Conservation (phyloP, 1,140 invertebrate species). For the Mercenaria mercenaria region DNA sequence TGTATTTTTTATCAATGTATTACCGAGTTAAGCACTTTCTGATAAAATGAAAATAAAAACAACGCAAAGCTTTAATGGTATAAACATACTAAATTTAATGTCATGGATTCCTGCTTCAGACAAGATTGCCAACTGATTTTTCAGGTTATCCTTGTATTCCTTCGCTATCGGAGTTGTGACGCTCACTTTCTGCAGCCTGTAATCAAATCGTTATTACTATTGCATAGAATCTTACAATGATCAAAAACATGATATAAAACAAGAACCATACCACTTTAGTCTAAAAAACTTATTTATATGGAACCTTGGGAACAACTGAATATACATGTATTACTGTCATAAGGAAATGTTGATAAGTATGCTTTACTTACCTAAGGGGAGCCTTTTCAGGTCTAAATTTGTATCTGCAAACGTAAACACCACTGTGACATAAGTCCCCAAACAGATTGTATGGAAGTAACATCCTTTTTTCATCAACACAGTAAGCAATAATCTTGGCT, state of each 20-base stretch:
- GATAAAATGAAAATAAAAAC: too few relatives aligned
- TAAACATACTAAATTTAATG: constrained; percentile 12
- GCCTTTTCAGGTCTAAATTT: neutral
- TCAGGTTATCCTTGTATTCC: constrained; percentile 1
- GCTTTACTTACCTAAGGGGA: neutral
- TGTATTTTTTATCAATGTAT: too few relatives aligned
- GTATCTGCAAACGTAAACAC: neutral
- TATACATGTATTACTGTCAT: too few relatives aligned
- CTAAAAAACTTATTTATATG: too few relatives aligned
- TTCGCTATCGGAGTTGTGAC: constrained; percentile 4
- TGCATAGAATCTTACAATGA: too few relatives aligned
- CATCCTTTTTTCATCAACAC: neutral
- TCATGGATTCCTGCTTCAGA: neutral
- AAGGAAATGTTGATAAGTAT: too few relatives aligned
- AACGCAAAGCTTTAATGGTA: too few relatives aligned
- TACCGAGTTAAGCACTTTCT: too few relatives aligned
- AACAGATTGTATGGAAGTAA: constrained; percentile 39
- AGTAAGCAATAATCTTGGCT: constrained; percentile 1
- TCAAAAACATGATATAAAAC: too few relatives aligned
- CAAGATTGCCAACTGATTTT: neutral
- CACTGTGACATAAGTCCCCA: constrained; percentile 20
- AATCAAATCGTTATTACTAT: too few relatives aligned
- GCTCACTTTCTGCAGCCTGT: neutral
- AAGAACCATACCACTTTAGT: too few relatives aligned
- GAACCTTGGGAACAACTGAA: too few relatives aligned